Conservation (phyloP, 37 sponge, comb jelly and placozoan species). For the Beroe forskalii region DNA sequence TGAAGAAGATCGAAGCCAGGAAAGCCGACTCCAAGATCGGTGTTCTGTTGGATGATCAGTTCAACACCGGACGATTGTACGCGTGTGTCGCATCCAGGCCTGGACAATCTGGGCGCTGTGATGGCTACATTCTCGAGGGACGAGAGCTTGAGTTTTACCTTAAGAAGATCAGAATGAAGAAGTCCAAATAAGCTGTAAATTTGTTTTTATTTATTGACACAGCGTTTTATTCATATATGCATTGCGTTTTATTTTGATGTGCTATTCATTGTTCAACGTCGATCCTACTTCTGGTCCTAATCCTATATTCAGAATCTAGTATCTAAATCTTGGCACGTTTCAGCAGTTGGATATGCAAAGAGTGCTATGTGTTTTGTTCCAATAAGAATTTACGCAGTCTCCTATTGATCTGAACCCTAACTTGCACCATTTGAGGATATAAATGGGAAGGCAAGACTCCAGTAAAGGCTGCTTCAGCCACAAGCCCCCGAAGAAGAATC, state of each 20-base stretch:
- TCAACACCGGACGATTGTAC: constrained; percentile 88
- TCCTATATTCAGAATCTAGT: neutral
- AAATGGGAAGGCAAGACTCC: constrained; percentile 45
- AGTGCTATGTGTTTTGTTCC: too few relatives aligned
- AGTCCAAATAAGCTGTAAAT: constrained; percentile 76
- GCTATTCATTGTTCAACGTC: too few relatives aligned
- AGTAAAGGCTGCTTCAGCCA: neutral
- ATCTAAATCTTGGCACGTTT: neutral
- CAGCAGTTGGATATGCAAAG: too few relatives aligned
- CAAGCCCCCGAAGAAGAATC: constrained; percentile 56
- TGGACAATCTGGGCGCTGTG: constrained; percentile 95
- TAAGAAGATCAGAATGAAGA: constrained; percentile 89
- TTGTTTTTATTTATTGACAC: constrained; percentile 51
- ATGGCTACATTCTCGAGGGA: constrained; percentile 96
- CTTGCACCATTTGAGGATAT: too few relatives aligned
- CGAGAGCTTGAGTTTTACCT: constrained; percentile 95
- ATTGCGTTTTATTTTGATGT: too few relatives aligned
- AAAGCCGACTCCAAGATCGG: constrained; percentile 80
- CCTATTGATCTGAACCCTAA: too few relatives aligned
- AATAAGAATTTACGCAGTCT: too few relatives aligned
- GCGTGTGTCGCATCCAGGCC: constrained; percentile 95
- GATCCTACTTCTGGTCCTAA: too few relatives aligned
- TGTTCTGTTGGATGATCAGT: constrained; percentile 91
- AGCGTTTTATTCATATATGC: too few relatives aligned
- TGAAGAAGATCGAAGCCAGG: constrained; percentile 75